Conservation (phyloP, 1,140 invertebrate species). For the Drosophila watanabei region DNA sequence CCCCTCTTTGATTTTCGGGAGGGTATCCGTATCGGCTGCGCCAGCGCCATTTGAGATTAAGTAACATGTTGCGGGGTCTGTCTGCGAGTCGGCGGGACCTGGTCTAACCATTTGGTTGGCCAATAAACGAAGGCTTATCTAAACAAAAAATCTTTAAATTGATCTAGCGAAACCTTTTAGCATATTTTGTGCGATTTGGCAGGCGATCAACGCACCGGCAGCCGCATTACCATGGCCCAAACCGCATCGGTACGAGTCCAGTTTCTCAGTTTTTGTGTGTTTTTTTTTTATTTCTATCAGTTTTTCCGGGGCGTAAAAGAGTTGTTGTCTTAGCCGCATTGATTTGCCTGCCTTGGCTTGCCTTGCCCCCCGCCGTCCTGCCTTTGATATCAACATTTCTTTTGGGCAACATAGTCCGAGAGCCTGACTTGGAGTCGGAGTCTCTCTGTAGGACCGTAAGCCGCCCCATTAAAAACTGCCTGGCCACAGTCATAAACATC, state of each 20-base stretch:
- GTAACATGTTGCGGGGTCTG: slow-evolving; percentile 58
- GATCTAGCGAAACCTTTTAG: slow-evolving; percentile 84
- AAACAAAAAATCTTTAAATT: slow-evolving; percentile 84
- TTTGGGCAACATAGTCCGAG: slow-evolving; percentile 49
- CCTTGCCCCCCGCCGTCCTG: not conserved
- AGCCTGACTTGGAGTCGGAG: not conserved
- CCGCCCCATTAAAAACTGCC: slow-evolving; percentile 78
- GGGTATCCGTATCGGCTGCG: slow-evolving; percentile 53
- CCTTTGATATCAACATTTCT: slow-evolving; percentile 32
- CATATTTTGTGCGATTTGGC: slow-evolving; percentile 84
- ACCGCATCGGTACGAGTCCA: slow-evolving; percentile 37
- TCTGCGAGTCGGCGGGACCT: slow-evolving; percentile 30
- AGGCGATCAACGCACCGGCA: slow-evolving; percentile 62
- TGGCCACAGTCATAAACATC: slow-evolving; percentile 80
- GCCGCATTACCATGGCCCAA: slow-evolving; percentile 35
- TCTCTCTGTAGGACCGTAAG: slow-evolving; percentile 39
- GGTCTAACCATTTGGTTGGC: slow-evolving; percentile 62
- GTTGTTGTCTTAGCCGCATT: slow-evolving; percentile 41
- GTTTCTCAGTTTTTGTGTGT: slow-evolving; percentile 10
- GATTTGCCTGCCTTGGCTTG: slow-evolving; percentile 13
- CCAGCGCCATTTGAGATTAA: slow-evolving; percentile 80
- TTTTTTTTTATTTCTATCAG: not conserved
- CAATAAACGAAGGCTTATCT: slow-evolving; percentile 81
- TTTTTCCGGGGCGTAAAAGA: slow-evolving; percentile 60
- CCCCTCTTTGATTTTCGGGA: slow-evolving; percentile 46